Evolutionary conservation across 1,140 invertebrate genomes (phyloP), one percentile per base, ranked within the genome.

Genomic region (Halyomorpha halys): DNA sequence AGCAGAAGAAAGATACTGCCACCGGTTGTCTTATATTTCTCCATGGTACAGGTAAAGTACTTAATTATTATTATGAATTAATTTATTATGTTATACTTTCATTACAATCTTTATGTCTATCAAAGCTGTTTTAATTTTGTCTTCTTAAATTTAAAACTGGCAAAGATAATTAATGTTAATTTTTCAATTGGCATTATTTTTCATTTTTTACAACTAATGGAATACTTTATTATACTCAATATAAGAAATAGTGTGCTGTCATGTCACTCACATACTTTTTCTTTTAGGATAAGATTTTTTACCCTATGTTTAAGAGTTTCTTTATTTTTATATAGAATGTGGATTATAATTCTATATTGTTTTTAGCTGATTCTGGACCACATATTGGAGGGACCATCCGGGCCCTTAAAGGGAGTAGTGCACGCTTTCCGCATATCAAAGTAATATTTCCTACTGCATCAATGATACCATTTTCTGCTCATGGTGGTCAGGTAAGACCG

Each of bases 381-480:
- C 18, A 23, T 5, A 23, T 56, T 1, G 53, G 53, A 25, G 53
- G 23, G 53, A 23, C 53, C 15, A 25, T 56, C 2, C 27, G 23
- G 15, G 18, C 23, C 6, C 23, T 56, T 19, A 21, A 23, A 25
- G 53, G 53, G 15, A 25, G 23, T 61, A 79, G 82, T 67, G 77
- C 86, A 66, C 74, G 75, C 21, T 85, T 85, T 73, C 79, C 82
- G 3, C 83, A 88, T 68, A 80, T 87, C 51, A 85, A 83, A 73
- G 74, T 88, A 44, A 67, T 86, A 44, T 89, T 82, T 73, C 86
- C 86, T 11, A 85, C 83, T 23, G 86, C 86, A 14, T 86, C 86
- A 2, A 67, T 78, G 21, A 80, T 83, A 68, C 79, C 81, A 3
- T 88, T 87, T 66, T 84, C 83, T 19, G 80, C 84, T 23, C 69